Evolutionary conservation across 2,888 invertebrate genomes (phyloP).

Genomic region (Anaspis maculata): DNA sequence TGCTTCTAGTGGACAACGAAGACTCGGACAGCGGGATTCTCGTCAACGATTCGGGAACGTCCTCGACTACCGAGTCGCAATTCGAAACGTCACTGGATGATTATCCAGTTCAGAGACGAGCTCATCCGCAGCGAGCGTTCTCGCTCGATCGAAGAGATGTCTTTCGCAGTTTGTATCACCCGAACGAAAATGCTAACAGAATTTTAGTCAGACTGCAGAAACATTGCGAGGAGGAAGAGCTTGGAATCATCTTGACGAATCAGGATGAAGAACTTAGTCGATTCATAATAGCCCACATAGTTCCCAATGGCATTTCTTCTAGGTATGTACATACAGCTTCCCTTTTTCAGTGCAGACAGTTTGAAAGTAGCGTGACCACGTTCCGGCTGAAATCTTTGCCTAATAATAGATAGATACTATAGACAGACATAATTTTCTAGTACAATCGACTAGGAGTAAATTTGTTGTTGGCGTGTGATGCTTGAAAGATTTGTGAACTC

Average conservation of each 20-base stretch:
- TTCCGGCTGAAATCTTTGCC: no score
- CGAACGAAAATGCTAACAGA: slow-evolving; percentile 18
- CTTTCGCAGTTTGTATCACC: slow-evolving; percentile 2
- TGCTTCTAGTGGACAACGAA: slow-evolving; percentile 53
- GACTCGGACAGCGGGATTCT: slow-evolving; percentile 70
- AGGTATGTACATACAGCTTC: slow-evolving; percentile 45
- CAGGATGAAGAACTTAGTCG: slow-evolving; percentile 54
- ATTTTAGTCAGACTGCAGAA: slow-evolving; percentile 46
- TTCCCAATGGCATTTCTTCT: slow-evolving; percentile 61
- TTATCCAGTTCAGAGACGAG: no score
- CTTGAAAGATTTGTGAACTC: no score
- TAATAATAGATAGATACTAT: no score
- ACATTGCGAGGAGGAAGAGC: slow-evolving; percentile 51
- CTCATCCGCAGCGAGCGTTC: slow-evolving; percentile 44
- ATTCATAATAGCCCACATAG: slow-evolving; percentile 63
- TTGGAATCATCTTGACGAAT: slow-evolving; percentile 66
- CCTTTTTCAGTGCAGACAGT: no score
- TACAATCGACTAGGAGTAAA: no score
- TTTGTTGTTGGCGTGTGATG: no score
- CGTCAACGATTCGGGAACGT: slow-evolving; percentile 61
- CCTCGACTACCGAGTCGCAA: neutral
- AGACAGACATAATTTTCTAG: no score
- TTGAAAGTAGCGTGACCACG: no score
- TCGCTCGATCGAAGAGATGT: slow-evolving; percentile 46
- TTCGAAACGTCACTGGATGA: slow-evolving; percentile 3